Conservation (phyloP, 1,140 invertebrate genomes). For the Doryteuthis pealeii region DNA sequence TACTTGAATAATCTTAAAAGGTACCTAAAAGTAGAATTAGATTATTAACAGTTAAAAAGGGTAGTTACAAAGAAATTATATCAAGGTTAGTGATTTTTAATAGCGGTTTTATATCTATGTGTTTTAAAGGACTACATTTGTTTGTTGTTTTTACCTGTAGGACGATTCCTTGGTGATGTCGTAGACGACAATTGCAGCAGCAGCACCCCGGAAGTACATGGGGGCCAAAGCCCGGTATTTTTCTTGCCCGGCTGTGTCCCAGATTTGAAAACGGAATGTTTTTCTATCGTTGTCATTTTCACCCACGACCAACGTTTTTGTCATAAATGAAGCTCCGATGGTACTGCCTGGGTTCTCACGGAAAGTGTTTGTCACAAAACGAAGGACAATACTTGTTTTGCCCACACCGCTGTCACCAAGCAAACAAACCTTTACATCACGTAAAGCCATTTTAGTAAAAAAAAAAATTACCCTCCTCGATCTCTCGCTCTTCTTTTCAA, state of each 20-base stretch:
- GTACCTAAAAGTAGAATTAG: too few relatives aligned
- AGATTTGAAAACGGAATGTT: conserved; percentile 61
- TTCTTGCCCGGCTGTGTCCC: conserved; percentile 96
- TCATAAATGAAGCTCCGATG: conserved; percentile 64
- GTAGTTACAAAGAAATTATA: too few relatives aligned
- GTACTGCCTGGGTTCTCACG: conserved; percentile 57
- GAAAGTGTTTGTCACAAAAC: conserved; percentile 60
- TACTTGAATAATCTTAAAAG: too few relatives aligned
- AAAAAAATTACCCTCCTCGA: too few relatives aligned
- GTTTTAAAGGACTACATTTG: too few relatives aligned
- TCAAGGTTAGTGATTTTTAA: too few relatives aligned
- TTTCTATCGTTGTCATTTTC: conserved; percentile 31
- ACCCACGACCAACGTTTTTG: conserved; percentile 55
- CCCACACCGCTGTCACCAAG: conserved; percentile 59
- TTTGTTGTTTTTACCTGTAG: too few relatives aligned
- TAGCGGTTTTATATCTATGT: too few relatives aligned
- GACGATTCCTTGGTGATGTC: not conserved
- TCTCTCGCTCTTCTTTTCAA: too few relatives aligned
- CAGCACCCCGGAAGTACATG: conserved; percentile 1
- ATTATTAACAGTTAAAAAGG: too few relatives aligned
- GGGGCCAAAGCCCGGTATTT: conserved; percentile 26
- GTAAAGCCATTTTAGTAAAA: conserved; percentile 31
- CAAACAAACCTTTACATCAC: conserved; percentile 56
- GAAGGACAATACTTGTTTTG: conserved; percentile 60
- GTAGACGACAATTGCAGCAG: conserved; percentile 3